Evolutionary conservation across 2,888 invertebrate genomes (phyloP).

Genomic region (Julus scandinavius): DNA sequence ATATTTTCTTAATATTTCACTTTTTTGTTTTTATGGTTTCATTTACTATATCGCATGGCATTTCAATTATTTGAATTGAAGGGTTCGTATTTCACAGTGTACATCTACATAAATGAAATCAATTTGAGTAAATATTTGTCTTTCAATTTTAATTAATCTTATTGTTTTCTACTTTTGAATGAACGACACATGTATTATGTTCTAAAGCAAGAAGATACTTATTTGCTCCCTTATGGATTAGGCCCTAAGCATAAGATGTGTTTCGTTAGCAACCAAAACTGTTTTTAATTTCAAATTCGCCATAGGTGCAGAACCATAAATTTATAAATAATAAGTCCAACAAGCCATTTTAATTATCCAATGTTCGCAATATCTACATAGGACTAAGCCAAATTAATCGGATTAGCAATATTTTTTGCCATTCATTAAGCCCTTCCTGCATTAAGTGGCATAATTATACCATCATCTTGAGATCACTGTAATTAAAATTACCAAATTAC

Average conservation of each 20-base stretch:
- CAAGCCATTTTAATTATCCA: not conserved
- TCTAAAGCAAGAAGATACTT: too few relatives aligned
- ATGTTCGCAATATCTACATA: not conserved
- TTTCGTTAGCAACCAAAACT: not conserved
- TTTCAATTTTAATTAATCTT: too few relatives aligned
- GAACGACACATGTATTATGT: too few relatives aligned
- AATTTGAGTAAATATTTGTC: too few relatives aligned
- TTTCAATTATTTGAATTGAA: too few relatives aligned
- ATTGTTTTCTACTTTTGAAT: too few relatives aligned
- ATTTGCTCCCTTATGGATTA: too few relatives aligned
- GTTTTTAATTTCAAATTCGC: not conserved
- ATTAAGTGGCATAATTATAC: not conserved
- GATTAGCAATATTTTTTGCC: not conserved
- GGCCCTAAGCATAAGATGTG: not conserved
- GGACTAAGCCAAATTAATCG: not conserved
- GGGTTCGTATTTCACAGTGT: too few relatives aligned
- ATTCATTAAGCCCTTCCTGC: not conserved
- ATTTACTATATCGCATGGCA: too few relatives aligned
- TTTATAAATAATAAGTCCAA: not conserved
- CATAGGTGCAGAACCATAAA: not conserved
- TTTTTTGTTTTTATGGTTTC: too few relatives aligned
- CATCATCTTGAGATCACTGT: constrained; percentile 27
- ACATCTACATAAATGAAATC: too few relatives aligned
- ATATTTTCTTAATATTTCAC: too few relatives aligned
- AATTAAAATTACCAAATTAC: constrained; percentile 40